These are phyloP conservation scores for Tipula helvola DNA, from an alignment of 2,888 invertebrate species.

Conservation along the genomic window DNA sequence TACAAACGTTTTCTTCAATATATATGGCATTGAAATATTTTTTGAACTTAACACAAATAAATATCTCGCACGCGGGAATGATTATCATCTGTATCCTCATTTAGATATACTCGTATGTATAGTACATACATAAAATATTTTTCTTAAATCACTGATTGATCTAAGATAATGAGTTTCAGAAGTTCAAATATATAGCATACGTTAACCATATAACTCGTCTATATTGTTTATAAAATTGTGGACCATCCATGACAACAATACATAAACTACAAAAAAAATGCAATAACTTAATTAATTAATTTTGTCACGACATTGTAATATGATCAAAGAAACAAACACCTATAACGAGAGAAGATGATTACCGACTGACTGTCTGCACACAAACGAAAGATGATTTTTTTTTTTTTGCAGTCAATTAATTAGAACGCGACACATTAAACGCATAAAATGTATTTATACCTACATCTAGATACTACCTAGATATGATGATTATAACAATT, in stretches of 20 bases:
- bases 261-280: not conserved
- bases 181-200: not conserved
- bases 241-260: not conserved
- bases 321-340: not conserved
- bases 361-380: not conserved
- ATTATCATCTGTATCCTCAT: not conserved
- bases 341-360: not conserved
- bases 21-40: slow-evolving; percentile 5
- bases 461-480: not conserved
- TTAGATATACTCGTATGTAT: not conserved
- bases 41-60: not conserved
- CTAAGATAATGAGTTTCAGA: not conserved
- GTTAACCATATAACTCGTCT: not conserved
- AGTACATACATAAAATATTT: not conserved
- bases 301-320: not conserved
- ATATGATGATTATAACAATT: not conserved
- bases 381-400: not conserved
- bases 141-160: not conserved
- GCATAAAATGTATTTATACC: not conserved
- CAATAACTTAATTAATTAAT: not conserved
- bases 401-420: not conserved
- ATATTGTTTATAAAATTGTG: not conserved
- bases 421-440: not conserved
- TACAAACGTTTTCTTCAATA: not conserved
- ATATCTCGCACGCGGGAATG: not conserved